Conservation (phyloP, 2,797 vertebrate species). For the Mus caroli region DNA sequence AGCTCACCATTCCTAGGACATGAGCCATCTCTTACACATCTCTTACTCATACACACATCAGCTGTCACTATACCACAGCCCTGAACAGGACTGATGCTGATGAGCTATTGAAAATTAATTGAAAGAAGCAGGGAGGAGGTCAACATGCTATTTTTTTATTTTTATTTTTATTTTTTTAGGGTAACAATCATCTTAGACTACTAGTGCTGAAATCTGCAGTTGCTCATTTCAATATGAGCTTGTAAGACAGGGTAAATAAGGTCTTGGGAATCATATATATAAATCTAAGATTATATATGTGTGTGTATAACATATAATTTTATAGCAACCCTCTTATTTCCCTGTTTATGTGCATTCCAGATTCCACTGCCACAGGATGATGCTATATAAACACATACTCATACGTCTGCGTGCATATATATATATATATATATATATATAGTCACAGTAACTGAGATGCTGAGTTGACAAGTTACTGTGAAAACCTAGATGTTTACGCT, state of each 20-base stretch:
- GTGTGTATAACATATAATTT: conserved; percentile 14
- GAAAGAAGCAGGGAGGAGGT: not conserved
- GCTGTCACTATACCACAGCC: not conserved
- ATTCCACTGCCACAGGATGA: conserved; percentile 6
- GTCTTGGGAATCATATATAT: not conserved
- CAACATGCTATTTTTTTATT: not conserved
- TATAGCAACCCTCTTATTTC: conserved; percentile 29
- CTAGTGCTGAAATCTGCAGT: not conserved
- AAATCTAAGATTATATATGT: not conserved
- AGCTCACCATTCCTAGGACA: not conserved
- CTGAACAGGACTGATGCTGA: not conserved
- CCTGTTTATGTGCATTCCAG: not conserved
- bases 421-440: not conserved
- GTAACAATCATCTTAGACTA: not conserved
- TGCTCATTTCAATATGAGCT: not conserved
- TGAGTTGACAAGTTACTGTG: conserved; percentile 66
- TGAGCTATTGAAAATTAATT: not conserved
- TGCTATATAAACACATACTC: conserved; percentile 30
- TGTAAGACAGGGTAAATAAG: conserved; percentile 13
- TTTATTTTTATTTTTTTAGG: not conserved
- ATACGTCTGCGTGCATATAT: not conserved
- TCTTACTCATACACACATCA: not conserved
- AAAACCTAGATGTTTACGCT: conserved; percentile 73
- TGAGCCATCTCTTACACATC: accelerated
- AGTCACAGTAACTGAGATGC: conserved; percentile 56